A percentile compares a stretch with the other conserved stretches of the same genome.
Evolutionary conservation across 2,888 invertebrate species (phyloP).

Genomic region (Drosophila mulleri): DNA sequence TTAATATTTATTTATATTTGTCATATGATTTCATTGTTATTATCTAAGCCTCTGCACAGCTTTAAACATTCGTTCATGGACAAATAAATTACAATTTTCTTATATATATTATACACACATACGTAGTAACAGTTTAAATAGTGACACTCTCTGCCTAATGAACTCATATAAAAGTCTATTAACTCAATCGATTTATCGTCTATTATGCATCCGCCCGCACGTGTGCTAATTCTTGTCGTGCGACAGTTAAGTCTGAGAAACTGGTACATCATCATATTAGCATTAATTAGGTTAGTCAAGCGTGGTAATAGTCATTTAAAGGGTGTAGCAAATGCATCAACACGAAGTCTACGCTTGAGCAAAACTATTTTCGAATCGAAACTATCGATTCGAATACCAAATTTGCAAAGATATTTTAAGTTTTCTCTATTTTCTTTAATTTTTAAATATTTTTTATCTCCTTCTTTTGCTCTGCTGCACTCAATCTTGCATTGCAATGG

Average conservation of each 20-base stretch:
- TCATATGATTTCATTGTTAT: background rate
- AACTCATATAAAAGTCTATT: background rate
- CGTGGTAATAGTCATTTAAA: constrained; percentile 77
- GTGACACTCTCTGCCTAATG: background rate
- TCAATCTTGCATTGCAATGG: constrained; percentile 52
- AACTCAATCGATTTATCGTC: constrained; percentile 27
- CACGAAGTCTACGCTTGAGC: background rate
- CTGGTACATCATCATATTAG: constrained; percentile 23
- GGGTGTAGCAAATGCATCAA: constrained; percentile 55
- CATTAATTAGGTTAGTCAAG: constrained; percentile 56
- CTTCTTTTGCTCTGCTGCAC: constrained; percentile 29
- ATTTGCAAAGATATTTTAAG: constrained; percentile 17
- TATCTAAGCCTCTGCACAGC: no score
- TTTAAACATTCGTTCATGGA: no score
- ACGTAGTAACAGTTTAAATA: background rate
- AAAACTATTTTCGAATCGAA: background rate
- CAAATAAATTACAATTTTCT: background rate
- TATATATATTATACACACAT: background rate
- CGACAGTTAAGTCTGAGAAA: constrained; percentile 58
- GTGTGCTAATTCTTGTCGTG: constrained; percentile 70
- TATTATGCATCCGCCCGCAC: constrained; percentile 82
- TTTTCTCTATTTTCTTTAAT: background rate
- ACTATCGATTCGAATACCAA: constrained; percentile 14
- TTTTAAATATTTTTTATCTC: background rate
- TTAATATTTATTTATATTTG: background rate